Conservation (phyloP, 2,797 vertebrate species). For the Darevskia mixta region DNA sequence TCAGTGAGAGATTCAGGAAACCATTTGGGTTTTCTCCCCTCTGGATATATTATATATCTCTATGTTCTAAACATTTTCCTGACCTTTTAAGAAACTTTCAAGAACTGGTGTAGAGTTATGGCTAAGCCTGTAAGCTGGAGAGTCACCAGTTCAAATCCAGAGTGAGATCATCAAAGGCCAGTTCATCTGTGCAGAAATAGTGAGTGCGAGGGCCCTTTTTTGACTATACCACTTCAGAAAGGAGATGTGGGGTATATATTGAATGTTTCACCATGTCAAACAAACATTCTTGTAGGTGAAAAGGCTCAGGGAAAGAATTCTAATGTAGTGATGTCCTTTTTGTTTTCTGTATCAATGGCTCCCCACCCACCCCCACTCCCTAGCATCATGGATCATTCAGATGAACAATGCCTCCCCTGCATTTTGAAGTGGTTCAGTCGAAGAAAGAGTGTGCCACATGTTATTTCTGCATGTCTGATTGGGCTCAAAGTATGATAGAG, state of each 20-base stretch:
- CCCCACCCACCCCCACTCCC: too few species aligned
- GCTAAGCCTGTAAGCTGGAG: not conserved
- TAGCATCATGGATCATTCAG: too few species aligned
- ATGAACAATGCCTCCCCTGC: too few species aligned
- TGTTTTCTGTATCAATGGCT: not conserved
- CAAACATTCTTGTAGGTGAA: not conserved
- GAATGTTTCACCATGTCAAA: not conserved
- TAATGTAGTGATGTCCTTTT: not conserved
- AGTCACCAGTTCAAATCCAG: not conserved
- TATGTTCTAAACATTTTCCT: constrained; percentile 20
- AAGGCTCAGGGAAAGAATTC: not conserved
- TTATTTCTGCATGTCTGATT: too few species aligned
- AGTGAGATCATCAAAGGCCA: not conserved
- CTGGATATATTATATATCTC: not conserved
- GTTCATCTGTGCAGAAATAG: too few species aligned
- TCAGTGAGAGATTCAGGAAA: constrained; percentile 11
- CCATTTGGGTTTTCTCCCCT: not conserved
- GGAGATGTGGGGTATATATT: too few species aligned
- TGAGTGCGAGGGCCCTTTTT: too few species aligned
- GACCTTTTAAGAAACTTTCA: constrained; percentile 11
- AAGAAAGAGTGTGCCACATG: too few species aligned
- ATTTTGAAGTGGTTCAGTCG: too few species aligned
- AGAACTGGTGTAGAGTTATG: not conserved
- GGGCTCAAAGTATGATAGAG: too few species aligned
- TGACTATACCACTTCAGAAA: not conserved